phyloP scores from a whole-genome alignment of 2,888 invertebrate species.

The Macrosoma leucophasiata region DNA sequence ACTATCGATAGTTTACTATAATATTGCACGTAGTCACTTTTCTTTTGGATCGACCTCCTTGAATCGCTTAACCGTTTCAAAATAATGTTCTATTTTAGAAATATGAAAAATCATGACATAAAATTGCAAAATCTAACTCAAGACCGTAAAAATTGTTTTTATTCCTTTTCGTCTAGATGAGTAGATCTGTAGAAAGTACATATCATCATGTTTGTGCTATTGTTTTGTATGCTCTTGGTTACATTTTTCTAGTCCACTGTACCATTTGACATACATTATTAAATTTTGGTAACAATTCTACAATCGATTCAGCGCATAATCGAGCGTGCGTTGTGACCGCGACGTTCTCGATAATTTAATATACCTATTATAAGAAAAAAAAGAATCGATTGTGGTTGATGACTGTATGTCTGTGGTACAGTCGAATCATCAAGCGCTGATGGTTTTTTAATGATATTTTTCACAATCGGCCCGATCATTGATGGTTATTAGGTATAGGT shows the following conservation, averaged over 20 bases:
- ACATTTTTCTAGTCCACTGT: conserved; percentile 1
- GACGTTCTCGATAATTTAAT: conserved; percentile 62
- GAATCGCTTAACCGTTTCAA: too few species aligned
- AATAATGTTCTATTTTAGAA: too few species aligned
- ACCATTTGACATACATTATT: too few species aligned
- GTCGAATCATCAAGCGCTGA: conserved; percentile 72
- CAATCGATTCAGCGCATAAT: conserved; percentile 27
- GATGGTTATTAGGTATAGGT: conserved; percentile 72
- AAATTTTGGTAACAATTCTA: conserved; percentile 12
- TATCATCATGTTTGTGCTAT: too few species aligned
- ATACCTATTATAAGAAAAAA: conserved; percentile 49
- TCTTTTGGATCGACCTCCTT: too few species aligned
- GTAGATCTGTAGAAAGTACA: too few species aligned
- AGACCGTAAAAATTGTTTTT: too few species aligned
- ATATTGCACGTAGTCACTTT: conserved; percentile 36
- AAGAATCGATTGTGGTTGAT: conserved; percentile 72
- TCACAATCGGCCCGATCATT: conserved; percentile 74
- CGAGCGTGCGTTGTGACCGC: conserved; percentile 38
- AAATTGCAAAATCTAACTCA: too few species aligned
- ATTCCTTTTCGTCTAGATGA: too few species aligned
- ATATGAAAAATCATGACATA: too few species aligned
- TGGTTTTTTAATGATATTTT: conserved; percentile 78
- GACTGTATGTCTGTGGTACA: conserved; percentile 57
- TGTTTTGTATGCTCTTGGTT: too few species aligned
- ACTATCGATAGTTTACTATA: conserved; percentile 59